A percentile compares a stretch with the other conserved stretches of the same genome.
phyloP scores from a whole-genome alignment of 2,888 invertebrate species.

The Microdon myrmicae region DNA sequence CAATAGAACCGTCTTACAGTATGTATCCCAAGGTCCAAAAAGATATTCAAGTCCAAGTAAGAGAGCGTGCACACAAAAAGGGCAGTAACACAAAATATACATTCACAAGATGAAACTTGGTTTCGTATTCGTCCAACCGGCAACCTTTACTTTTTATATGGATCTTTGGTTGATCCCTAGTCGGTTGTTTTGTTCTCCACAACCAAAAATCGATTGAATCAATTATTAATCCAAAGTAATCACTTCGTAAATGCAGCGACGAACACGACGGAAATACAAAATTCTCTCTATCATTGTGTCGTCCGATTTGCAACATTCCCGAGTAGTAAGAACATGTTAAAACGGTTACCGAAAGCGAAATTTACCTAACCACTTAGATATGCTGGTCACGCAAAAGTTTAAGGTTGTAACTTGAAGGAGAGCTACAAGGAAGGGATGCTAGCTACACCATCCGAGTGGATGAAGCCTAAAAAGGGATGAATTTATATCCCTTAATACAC shows the following conservation, averaged over 20 bases:
- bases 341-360: conserved; percentile 12
- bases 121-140: conserved; percentile 16
- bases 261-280: conserved; percentile 50
- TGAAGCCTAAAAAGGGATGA: conserved; percentile 50
- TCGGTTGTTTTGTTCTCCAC: neutral
- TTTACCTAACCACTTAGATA: conserved; percentile 41
- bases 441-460: conserved; percentile 20
- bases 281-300: conserved; percentile 2
- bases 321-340: too few relatives aligned
- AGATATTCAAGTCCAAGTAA: neutral
- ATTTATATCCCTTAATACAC: conserved; percentile 52
- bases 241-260: conserved; percentile 46
- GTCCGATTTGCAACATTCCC: too few relatives aligned
- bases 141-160: neutral
- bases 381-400: conserved; percentile 48
- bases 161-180: conserved; percentile 6
- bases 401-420: conserved; percentile 15
- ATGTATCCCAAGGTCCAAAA: conserved; percentile 1
- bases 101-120: conserved; percentile 21
- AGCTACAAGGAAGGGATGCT: neutral
- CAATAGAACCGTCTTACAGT: conserved; percentile 27
- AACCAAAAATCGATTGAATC: conserved; percentile 43
- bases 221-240: conserved; percentile 51
- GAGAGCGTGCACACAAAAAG: too few relatives aligned
- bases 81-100: conserved; percentile 22